Evolutionary conservation across 2,113 vertebrate species (phyloP).

Genomic region (Hippocampus mohnikei): DNA sequence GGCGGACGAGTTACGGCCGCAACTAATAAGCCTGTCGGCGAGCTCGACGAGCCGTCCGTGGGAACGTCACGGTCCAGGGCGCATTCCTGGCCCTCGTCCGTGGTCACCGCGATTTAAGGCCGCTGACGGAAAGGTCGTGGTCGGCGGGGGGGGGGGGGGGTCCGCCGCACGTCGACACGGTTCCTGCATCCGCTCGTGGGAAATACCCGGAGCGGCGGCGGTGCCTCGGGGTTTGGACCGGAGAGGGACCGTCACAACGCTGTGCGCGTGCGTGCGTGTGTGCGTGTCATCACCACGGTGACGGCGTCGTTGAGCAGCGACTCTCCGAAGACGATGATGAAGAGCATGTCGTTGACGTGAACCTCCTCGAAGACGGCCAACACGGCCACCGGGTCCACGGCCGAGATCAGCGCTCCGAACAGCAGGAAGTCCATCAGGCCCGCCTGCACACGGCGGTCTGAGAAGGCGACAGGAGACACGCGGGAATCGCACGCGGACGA

Average conservation of each 20-base stretch:
- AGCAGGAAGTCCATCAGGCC: constrained; percentile 92
- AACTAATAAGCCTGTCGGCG: not conserved
- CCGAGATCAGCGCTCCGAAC: constrained; percentile 91
- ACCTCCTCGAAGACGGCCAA: constrained; percentile 95
- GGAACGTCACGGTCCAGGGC: not conserved
- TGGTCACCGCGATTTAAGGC: not conserved
- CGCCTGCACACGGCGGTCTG: constrained; percentile 80
- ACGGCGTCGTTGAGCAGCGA: constrained; percentile 96
- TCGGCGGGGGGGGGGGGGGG: not conserved
- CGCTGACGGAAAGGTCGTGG: not conserved
- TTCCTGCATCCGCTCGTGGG: not conserved
- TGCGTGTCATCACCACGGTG: constrained; percentile 82
- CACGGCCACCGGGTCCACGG: constrained; percentile 92
- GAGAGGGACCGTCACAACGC: not conserved
- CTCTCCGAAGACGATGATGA: constrained; percentile 97
- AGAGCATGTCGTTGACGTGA: constrained; percentile 91
- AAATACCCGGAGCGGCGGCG: too few relatives aligned
- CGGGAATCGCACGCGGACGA: too few relatives aligned
- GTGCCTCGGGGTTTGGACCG: too few relatives aligned
- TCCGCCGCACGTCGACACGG: too few relatives aligned
- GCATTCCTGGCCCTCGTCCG: not conserved
- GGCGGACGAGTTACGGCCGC: too few relatives aligned
- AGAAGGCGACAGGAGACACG: not conserved
- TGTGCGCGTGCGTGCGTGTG: constrained; percentile 12
- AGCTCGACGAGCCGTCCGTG: not conserved